Base-by-base conservation (phyloP, 2,113 vertebrate genomes). In the Astur gentilis region DNA sequence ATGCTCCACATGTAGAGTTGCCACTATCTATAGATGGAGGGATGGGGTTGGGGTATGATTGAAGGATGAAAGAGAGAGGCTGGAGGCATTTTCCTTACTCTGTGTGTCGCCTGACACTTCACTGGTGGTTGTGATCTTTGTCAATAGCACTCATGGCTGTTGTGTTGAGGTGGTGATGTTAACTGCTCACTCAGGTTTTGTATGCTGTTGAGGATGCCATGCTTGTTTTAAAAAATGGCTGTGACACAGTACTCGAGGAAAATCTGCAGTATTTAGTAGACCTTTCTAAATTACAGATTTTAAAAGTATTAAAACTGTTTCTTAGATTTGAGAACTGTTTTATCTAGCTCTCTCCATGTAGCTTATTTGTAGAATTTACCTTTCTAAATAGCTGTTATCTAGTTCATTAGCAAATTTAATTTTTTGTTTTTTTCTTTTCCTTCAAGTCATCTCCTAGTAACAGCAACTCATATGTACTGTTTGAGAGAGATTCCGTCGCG, bases 381-480 rank as follows among this genome's bases (percentile, higher is more conserved):
- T 94, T 94, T 91, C 5, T 84, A 80, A 78, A 57, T 42, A 60
- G 38, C 19, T 91, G 26, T 23, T 60, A 44, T 2, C 66, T 84
- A 69, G 25, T 86, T 66, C 3, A 27, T 62, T 54, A 79, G n/a
- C 45, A 76, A 84, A 82, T 55, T 8, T 85, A 78, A 81, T 32
- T 65, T 71, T 9, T 55, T 5, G 27, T 16, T 10, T 27, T 83
- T 89, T 89, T 93, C 26, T 90, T 80, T 81, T 82, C 55, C 69
- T 79, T 96, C 47, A 94, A 99, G 99, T 95, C 99, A 99, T 93
- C 98, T 99, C 80, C 90, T 99, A 91, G 98, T 99, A 94, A 99
- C 99, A 60, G 99, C 98, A n/a, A 99, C 99, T 67, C 99, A 99
- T 91, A 99, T 99, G 99, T 99, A 99, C 97, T 99, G 99, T 95